Conservation (phyloP, 2,797 vertebrate species). For the Labroides dimidiatus region DNA sequence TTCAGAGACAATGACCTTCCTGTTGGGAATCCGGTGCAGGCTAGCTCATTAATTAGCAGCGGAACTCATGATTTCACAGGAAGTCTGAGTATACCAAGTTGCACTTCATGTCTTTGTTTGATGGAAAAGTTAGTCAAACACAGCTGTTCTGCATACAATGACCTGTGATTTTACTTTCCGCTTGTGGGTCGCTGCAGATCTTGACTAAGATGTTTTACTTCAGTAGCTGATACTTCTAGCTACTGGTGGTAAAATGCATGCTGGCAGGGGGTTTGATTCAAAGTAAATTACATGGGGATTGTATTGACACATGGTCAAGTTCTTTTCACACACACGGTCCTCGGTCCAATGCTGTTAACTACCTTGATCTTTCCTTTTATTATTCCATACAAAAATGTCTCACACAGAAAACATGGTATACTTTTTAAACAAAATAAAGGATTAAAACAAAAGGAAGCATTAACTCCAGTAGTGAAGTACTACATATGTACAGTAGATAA, state of each 20-base stretch:
- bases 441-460: no score
- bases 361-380: no score
- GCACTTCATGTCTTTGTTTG: conserved; percentile 60
- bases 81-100: conserved; percentile 67
- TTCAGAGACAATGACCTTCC: conserved; percentile 78
- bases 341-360: no score
- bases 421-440: no score
- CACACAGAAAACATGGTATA: no score
- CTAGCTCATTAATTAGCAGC: conserved; percentile 75
- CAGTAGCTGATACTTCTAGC: conserved; percentile 11
- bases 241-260: not conserved
- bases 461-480: no score
- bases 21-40: conserved; percentile 75
- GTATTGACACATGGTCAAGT: no score
- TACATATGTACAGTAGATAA: no score
- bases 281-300: not conserved
- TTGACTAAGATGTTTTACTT: no score
- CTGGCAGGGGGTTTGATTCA: not conserved
- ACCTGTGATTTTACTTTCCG: conserved; percentile 36
- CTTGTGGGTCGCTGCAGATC: not conserved
- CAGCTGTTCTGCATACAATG: conserved; percentile 68
- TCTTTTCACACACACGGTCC: no score
- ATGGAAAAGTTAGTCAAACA: conserved; percentile 41
- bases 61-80: conserved; percentile 75
- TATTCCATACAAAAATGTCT: no score